Evolutionary conservation across 2,113 vertebrate genomes (phyloP).

Genomic region (Grallaria varia): DNA sequence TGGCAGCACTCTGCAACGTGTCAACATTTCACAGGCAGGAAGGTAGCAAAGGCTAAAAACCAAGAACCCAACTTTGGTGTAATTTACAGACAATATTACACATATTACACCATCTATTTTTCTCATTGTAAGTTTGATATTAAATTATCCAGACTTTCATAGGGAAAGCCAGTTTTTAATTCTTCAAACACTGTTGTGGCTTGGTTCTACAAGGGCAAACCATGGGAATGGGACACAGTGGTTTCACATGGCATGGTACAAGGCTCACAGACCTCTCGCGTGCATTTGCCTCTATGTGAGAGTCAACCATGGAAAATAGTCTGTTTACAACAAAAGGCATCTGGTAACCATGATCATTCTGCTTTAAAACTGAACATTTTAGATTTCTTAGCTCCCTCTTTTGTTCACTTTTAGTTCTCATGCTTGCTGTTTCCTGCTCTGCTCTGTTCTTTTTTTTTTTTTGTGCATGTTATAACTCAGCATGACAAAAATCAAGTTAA

Average conservation of each 20-base stretch:
- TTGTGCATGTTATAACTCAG: neutral
- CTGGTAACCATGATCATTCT: constrained; percentile 18
- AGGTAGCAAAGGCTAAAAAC: neutral
- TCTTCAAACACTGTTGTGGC: neutral
- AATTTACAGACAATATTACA: neutral
- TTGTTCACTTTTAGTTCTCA: constrained; percentile 39
- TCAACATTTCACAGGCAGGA: neutral
- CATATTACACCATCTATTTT: neutral
- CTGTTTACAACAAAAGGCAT: constrained; percentile 40
- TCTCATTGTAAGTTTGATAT: neutral
- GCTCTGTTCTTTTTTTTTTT: neutral
- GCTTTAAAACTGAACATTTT: neutral
- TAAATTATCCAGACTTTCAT: neutral
- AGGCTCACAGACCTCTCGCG: neutral
- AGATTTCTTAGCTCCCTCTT: constrained; percentile 32
- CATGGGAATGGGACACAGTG: neutral
- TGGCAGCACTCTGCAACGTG: neutral
- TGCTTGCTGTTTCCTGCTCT: neutral
- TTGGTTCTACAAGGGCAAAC: neutral
- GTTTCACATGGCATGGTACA: neutral
- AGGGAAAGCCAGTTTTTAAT: neutral
- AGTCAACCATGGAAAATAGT: neutral
- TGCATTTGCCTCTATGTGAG: neutral
- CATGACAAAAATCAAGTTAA: neutral
- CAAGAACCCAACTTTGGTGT: neutral